Evolutionary conservation across 2,888 invertebrate species (phyloP).

Genomic region (Zelleria hepariella): DNA sequence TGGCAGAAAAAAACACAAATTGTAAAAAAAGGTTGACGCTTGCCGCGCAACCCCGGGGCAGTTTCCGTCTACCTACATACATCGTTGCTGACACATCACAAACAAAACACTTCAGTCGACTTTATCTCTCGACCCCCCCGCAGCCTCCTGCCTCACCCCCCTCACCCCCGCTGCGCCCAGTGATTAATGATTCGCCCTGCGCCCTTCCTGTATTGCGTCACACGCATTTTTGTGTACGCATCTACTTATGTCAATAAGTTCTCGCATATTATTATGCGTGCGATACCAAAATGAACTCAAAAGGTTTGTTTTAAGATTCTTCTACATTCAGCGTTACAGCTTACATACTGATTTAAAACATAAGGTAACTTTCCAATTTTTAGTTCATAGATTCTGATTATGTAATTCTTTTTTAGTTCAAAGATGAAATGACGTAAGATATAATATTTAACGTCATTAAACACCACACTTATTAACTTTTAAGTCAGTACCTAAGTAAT

Average conservation of each 20-base stretch:
- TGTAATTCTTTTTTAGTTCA: too few relatives aligned
- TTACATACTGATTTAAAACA: too few relatives aligned
- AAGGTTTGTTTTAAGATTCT: too few relatives aligned
- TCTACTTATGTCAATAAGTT: background rate
- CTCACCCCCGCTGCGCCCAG: constrained; percentile 2
- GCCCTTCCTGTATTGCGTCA: constrained; percentile 12
- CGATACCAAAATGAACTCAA: too few relatives aligned
- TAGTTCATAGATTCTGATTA: too few relatives aligned
- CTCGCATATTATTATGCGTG: background rate
- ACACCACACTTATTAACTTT: background rate
- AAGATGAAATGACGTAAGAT: too few relatives aligned
- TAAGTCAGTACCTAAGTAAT: background rate
- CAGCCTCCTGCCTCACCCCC: background rate
- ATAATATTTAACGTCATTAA: too few relatives aligned
- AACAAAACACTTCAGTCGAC: constrained; percentile 9
- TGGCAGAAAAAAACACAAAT: background rate
- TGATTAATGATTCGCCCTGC: constrained; percentile 15
- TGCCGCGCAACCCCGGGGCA: background rate
- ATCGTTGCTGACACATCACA: constrained; percentile 4
- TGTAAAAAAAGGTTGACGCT: background rate
- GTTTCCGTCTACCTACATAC: background rate
- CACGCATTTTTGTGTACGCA: constrained; percentile 7
- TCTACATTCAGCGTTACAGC: too few relatives aligned
- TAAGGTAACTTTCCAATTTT: too few relatives aligned
- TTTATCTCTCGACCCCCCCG: constrained; percentile 7